Evolutionary conservation across 1,140 invertebrate species (phyloP), one percentile per base, ranked within the genome.

Genomic region (Zaprionus africanus): DNA sequence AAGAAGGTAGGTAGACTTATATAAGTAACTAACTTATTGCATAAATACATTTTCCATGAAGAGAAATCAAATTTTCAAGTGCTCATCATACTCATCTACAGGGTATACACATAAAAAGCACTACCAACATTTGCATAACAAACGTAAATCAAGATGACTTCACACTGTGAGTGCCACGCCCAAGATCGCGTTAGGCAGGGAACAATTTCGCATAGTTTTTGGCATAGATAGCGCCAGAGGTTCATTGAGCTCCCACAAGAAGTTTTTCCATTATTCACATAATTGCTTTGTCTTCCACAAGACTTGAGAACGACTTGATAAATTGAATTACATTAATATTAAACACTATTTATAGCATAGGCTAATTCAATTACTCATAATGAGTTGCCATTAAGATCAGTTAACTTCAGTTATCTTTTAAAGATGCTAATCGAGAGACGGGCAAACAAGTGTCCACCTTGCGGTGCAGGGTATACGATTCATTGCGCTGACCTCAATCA

Each of bases 401-500:
- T 51, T 51, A 51, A 22, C 17, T 24, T 51, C 46, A 51, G 19
- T 49, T 49, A 49, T 9, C 17, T 49, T 49, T 5, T 11, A 49
- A 22, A 49, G 46, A 51, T 24, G 9, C 12, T 24, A 51, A 51
- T 51, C 46, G 19, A 13, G 19, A 5, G 9, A n/a, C 19, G 12
- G 9, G 19, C 46, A 51, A 51, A 22, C 49, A 13, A 67, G 63
- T 71, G 49, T 64, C 5, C 41, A 34, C 4, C 41, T 60, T 49
- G 53, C 31, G 2, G 0, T 51, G 19, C 46, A 84, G 77, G 69
- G 73, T 72, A 86, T 80, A 31, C 17, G 12, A 49, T 64, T 54
- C 61, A 67, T 87, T 56, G 54, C 28, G 43, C 28, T 43, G 58
- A 68, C 54, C 63, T 53, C 65, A 54, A 76, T 72, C 51, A 71